Conservation (phyloP, 2,113 vertebrate species). For the Sporophila hypoxantha region DNA sequence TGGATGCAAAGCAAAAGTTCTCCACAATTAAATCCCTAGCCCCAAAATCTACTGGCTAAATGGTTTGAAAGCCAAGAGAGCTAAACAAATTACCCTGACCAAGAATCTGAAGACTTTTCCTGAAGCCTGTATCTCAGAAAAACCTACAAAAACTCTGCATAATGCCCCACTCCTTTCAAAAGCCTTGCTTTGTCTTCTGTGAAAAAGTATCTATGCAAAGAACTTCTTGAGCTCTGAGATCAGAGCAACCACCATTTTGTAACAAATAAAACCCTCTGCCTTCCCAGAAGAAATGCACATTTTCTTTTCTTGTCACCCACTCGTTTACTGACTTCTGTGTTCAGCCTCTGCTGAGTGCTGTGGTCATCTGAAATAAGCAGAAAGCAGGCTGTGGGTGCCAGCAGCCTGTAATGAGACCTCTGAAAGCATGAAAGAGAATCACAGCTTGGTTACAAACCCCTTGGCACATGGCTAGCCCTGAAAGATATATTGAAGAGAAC, state of each 20-base stretch:
- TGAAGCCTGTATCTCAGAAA: not conserved
- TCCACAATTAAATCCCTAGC: not conserved
- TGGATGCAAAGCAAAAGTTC: not conserved
- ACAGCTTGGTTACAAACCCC: conserved; percentile 28
- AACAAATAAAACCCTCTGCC: not conserved
- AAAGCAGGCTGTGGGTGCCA: not conserved
- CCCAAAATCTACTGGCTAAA: not conserved
- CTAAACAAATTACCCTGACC: not conserved
- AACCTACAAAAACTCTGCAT: not conserved
- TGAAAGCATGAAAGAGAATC: conserved; percentile 22
- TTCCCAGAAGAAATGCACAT: not conserved
- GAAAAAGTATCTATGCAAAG: not conserved
- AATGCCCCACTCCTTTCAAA: not conserved
- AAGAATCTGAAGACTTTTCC: not conserved
- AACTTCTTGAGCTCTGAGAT: not conserved
- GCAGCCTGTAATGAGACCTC: conserved; percentile 1
- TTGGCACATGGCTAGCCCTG: not conserved
- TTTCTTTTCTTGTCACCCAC: not conserved
- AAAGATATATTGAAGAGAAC: conserved; percentile 31
- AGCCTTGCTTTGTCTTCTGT: not conserved
- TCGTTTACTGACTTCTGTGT: not conserved
- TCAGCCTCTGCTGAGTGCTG: not conserved
- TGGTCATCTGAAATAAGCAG: conserved; percentile 7
- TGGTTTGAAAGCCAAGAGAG: not conserved
- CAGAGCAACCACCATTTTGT: not conserved